Evolutionary conservation across 2,797 vertebrate genomes (phyloP).

Genomic region (Sphenodon punctatus): DNA sequence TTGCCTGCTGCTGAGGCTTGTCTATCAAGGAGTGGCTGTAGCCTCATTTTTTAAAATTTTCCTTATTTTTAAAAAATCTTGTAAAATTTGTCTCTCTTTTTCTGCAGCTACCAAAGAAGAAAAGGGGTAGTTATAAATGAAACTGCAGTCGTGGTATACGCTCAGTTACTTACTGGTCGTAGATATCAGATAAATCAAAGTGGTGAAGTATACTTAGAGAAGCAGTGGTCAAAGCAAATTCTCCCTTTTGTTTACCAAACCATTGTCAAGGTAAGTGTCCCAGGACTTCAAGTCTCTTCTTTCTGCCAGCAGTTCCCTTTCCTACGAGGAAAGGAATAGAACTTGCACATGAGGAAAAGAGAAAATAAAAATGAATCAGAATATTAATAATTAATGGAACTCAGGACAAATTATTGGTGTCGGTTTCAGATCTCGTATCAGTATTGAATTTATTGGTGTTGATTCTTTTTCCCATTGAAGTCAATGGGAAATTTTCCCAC

Average conservation of each 20-base stretch:
- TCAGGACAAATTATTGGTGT: too few species aligned
- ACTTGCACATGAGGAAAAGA: too few species aligned
- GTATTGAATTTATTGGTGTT: too few species aligned
- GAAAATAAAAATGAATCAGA: too few species aligned
- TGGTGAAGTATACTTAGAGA: constrained; percentile 90
- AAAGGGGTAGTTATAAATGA: constrained; percentile 94
- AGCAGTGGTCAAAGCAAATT: constrained; percentile 95
- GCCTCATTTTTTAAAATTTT: too few species aligned
- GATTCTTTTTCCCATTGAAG: too few species aligned
- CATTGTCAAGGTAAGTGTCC: constrained; percentile 87
- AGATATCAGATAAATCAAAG: constrained; percentile 88
- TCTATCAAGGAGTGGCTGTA: too few species aligned
- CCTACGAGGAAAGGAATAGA: background rate
- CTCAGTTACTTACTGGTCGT: constrained; percentile 89
- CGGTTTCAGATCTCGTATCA: too few species aligned
- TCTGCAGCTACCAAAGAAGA: constrained; percentile 84
- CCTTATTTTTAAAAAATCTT: background rate
- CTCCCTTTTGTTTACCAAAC: constrained; percentile 92
- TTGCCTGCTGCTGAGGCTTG: too few species aligned
- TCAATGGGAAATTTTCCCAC: too few species aligned
- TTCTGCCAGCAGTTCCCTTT: background rate
- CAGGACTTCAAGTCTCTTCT: background rate
- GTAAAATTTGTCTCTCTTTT: constrained; percentile 20
- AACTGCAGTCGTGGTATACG: constrained; percentile 85
- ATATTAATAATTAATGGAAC: too few species aligned